phyloP scores from a whole-genome alignment of 2,113 vertebrate species.

The Buteo buteo region DNA sequence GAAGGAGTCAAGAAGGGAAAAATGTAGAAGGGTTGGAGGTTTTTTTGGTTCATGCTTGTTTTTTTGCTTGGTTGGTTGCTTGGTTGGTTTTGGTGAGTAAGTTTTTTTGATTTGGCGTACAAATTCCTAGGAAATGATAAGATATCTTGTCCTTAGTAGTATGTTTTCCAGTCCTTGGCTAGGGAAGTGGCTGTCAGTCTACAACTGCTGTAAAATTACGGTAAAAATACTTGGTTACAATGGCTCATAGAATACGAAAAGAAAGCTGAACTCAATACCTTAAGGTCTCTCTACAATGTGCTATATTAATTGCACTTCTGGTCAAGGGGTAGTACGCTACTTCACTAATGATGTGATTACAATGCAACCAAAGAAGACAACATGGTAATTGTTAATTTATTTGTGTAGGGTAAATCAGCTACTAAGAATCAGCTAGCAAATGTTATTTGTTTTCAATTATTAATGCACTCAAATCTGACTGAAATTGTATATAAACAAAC shows the following conservation, averaged over 20 bases:
- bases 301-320: neutral
- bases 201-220: neutral
- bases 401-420: neutral
- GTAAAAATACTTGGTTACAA: neutral
- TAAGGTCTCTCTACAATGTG: neutral
- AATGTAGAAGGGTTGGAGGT: neutral
- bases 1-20: neutral
- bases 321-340: neutral
- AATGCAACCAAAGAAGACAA: neutral
- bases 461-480: neutral
- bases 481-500: neutral
- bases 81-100: neutral
- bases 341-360: fast-evolving
- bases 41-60: fast-evolving
- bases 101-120: neutral
- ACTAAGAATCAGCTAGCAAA: neutral
- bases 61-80: neutral
- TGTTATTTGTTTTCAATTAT: neutral
- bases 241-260: neutral
- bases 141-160: no score
- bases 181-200: neutral
- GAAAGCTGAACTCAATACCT: neutral
- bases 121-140: neutral
- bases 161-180: neutral
- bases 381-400: neutral